Conservation (phyloP, 1,140 invertebrate species). For the Ericerus pela region DNA sequence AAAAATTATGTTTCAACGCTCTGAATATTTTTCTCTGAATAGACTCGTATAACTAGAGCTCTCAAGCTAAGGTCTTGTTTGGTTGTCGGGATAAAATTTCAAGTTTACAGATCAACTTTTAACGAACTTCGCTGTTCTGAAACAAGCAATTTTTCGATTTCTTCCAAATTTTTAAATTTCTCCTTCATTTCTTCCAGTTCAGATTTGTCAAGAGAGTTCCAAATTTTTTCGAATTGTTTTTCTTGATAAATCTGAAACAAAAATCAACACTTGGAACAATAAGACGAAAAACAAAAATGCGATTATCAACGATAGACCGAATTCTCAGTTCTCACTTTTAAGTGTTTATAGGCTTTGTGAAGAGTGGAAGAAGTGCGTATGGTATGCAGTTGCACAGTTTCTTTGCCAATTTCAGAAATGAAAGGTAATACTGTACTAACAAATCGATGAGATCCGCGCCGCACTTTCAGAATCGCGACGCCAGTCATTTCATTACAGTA, state of each 20-base stretch:
- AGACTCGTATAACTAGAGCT: no score
- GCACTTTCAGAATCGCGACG: slow-evolving; percentile 49
- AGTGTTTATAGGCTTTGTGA: background rate
- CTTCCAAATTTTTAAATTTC: no score
- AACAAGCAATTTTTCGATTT: no score
- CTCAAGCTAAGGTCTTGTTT: no score
- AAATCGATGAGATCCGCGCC: slow-evolving; percentile 56
- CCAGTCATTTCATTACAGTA: slow-evolving; percentile 59
- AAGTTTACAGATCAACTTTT: no score
- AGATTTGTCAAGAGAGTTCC: background rate
- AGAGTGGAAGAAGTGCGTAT: background rate
- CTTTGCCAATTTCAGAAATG: slow-evolving; percentile 27
- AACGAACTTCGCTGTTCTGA: no score
- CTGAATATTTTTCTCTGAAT: no score
- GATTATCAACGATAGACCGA: background rate
- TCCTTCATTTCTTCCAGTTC: no score
- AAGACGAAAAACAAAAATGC: background rate
- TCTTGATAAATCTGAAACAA: background rate
- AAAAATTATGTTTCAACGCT: no score
- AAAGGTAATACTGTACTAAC: slow-evolving; percentile 48
- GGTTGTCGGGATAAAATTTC: no score
- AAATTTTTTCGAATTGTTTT: background rate
- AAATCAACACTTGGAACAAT: background rate
- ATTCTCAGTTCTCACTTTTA: background rate
- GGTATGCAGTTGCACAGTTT: background rate